A percentile compares a stretch with the other conserved stretches of the same genome.
phyloP scores from a whole-genome alignment of 2,888 invertebrate species.

The Hirtodrosophila trivittata region DNA sequence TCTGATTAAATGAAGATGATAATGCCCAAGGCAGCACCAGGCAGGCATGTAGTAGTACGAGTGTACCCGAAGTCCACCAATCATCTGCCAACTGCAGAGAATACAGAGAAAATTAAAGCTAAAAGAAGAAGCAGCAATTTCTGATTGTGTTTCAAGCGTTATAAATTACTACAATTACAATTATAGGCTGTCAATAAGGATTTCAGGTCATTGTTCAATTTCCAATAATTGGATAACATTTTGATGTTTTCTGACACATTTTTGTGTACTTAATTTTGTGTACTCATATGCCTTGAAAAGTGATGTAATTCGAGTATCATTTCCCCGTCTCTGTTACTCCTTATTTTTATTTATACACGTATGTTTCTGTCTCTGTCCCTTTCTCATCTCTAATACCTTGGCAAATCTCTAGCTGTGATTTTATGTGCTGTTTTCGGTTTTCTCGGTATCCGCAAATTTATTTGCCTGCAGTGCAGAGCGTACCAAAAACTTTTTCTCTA shows the following conservation, averaged over 20 bases:
- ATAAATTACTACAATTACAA: conserved; percentile 13
- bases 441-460: conserved; percentile 72
- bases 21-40: too few species aligned
- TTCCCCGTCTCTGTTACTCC: not conserved
- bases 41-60: too few species aligned
- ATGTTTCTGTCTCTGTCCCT: too few species aligned
- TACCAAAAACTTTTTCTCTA: conserved; percentile 56
- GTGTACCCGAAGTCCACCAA: too few species aligned
- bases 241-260: too few species aligned
- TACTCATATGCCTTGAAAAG: not conserved
- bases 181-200: conserved; percentile 19
- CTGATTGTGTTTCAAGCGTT: too few species aligned
- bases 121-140: too few species aligned
- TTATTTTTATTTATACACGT: conserved; percentile 5
- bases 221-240: too few species aligned
- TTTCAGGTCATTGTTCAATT: conserved; percentile 1
- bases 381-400: conserved; percentile 41
- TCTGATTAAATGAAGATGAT: conserved; percentile 15
- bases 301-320: not conserved
- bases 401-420: conserved; percentile 72
- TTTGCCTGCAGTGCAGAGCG: conserved; percentile 75
- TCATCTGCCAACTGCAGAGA: conserved; percentile 1
- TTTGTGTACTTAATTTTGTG: too few species aligned
- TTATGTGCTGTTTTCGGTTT: conserved; percentile 76
- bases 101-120: too few species aligned